Evolutionary conservation across 23 tunicate genomes (phyloP).

Genomic region (Diplosoma virens): DNA sequence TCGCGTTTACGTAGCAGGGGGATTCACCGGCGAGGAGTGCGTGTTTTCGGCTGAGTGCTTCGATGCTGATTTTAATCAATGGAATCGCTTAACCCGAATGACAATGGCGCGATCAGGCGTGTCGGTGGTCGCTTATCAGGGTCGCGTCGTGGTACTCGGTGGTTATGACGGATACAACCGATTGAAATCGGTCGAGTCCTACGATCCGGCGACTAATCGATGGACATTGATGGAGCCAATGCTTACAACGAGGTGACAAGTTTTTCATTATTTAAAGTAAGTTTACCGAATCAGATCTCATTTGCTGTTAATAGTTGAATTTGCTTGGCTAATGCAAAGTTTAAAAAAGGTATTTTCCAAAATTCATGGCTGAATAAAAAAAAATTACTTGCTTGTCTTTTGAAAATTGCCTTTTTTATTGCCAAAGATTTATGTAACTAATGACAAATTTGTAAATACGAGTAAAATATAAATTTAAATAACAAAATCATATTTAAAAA

Average conservation of each 20-base stretch:
- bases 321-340: too few relatives aligned
- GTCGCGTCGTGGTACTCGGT: conserved; percentile 61
- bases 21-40: conserved; percentile 81
- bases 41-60: conserved; percentile 71
- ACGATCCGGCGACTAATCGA: conserved; percentile 34
- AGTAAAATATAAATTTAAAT: too few relatives aligned
- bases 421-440: too few relatives aligned
- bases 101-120: conserved; percentile 79
- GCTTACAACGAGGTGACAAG: conserved; percentile 44
- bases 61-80: conserved; percentile 50
- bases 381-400: too few relatives aligned
- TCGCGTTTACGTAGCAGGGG: conserved; percentile 80
- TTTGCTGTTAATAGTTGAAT: too few relatives aligned
- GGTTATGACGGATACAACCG: conserved; percentile 80
- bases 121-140: conserved; percentile 59
- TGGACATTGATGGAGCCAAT: conserved; percentile 59
- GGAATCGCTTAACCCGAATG: conserved; percentile 67
- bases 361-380: too few relatives aligned
- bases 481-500: too few relatives aligned
- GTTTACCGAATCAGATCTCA: too few relatives aligned
- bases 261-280: too few relatives aligned
- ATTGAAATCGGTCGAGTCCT: conserved; percentile 57
- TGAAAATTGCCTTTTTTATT: too few relatives aligned
- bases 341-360: too few relatives aligned
- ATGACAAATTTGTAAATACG: too few relatives aligned